phyloP scores from a whole-genome alignment of 64 coral and sea anemone genomes.

The Acropora tenuis region DNA sequence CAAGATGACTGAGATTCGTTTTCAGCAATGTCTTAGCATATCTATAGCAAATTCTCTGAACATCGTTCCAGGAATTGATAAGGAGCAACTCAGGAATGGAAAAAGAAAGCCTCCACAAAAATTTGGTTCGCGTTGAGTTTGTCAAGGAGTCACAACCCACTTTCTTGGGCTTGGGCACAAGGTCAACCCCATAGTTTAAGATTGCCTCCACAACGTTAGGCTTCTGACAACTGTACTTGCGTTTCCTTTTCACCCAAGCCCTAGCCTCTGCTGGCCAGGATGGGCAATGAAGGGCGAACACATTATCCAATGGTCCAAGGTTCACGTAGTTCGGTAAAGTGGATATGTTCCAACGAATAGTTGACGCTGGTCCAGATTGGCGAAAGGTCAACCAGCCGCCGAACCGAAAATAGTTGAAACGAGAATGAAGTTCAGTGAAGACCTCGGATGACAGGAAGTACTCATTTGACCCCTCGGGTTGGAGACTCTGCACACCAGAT shows the following conservation, averaged over 20 bases:
- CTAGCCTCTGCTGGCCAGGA: constrained; percentile 1
- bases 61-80: constrained; percentile 13
- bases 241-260: constrained; percentile 3
- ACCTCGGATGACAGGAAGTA: constrained; percentile 16
- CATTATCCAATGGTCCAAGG: not conserved
- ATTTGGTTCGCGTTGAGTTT: not conserved
- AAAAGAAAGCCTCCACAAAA: constrained; percentile 27
- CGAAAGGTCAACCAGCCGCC: constrained; percentile 19
- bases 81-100: constrained; percentile 12
- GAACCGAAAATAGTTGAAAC: constrained; percentile 24
- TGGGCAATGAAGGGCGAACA: constrained; percentile 15
- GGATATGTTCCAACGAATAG: constrained; percentile 18
- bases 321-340: constrained; percentile 20
- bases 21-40: constrained; percentile 17
- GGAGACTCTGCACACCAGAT: constrained; percentile 5
- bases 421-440: constrained; percentile 21
- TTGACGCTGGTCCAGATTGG: constrained; percentile 16
- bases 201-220: not conserved
- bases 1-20: not conserved
- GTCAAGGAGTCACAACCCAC: not conserved
- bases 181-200: constrained; percentile 2
- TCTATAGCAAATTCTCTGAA: constrained; percentile 13
- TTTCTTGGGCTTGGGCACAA: constrained; percentile 10
- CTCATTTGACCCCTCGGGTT: constrained; percentile 3
- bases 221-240: not conserved